Conservation (phyloP, 2,888 invertebrate genomes). For the Tachina fera region DNA sequence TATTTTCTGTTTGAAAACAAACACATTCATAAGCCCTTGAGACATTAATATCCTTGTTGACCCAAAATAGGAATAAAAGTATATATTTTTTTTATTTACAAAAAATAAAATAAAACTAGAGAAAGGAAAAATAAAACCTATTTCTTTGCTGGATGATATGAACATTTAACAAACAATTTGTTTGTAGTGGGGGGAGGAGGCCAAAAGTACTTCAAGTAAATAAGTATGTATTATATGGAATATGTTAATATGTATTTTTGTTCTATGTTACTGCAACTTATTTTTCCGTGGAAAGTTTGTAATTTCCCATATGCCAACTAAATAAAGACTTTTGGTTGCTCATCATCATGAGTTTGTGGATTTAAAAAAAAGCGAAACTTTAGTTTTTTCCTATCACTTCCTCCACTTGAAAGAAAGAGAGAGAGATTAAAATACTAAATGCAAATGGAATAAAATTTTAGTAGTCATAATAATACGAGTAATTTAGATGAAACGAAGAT, state of each 20-base stretch:
- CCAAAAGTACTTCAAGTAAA: background rate
- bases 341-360: slow-evolving; percentile 43
- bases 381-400: background rate
- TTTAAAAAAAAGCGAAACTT: slow-evolving; percentile 50
- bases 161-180: slow-evolving; percentile 27
- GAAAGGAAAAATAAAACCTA: background rate
- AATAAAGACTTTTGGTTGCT: slow-evolving; percentile 17
- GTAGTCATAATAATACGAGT: slow-evolving; percentile 40
- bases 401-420: slow-evolving; percentile 11
- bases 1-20: slow-evolving; percentile 49
- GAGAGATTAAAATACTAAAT: slow-evolving; percentile 33
- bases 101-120: background rate
- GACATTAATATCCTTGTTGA: slow-evolving; percentile 69
- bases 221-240: no score
- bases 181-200: background rate
- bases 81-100: background rate
- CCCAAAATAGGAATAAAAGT: slow-evolving; percentile 56
- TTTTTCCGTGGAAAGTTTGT: background rate
- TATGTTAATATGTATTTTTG: slow-evolving; percentile 37
- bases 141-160: background rate
- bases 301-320: slow-evolving; percentile 49
- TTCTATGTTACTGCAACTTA: background rate
- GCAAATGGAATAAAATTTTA: slow-evolving; percentile 54
- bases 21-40: slow-evolving; percentile 68
- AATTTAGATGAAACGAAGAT: background rate